These are phyloP conservation scores for Pogonomyrmex barbatus DNA, from an alignment of 1,140 invertebrate genomes.

Conservation along the genomic window DNA sequence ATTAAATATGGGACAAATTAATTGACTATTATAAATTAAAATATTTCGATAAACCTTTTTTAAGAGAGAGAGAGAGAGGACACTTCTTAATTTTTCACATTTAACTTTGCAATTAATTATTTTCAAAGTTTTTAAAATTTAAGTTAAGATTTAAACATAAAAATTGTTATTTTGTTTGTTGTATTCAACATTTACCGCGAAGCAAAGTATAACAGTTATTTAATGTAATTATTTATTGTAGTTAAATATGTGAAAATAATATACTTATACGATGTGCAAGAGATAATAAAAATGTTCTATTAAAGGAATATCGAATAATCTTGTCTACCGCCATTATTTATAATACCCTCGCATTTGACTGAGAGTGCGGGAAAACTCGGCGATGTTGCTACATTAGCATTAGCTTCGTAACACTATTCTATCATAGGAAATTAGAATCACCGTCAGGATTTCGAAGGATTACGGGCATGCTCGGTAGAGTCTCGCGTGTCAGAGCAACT, in stretches of 20 bases:
- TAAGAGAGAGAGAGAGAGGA: too few relatives aligned
- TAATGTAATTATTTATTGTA: background rate
- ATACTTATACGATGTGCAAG: background rate
- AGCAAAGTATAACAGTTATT: background rate
- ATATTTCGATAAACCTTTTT: background rate
- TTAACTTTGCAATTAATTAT: background rate
- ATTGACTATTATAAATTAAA: background rate
- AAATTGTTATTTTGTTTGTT: slow-evolving; percentile 7
- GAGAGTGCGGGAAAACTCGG: slow-evolving; percentile 5
- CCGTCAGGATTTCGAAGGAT: slow-evolving; percentile 2
- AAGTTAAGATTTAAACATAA: background rate
- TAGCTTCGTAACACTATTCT: slow-evolving; percentile 21
- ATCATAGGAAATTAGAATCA: slow-evolving; percentile 50
- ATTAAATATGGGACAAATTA: background rate
- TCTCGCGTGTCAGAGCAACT: background rate
- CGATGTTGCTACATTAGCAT: background rate
- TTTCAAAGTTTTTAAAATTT: background rate
- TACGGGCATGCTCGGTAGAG: background rate
- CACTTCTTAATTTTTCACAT: background rate
- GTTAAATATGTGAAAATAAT: background rate
- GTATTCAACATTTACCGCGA: background rate
- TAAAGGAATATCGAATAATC: background rate
- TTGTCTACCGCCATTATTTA: background rate
- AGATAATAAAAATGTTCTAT: background rate
- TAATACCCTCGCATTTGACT: background rate